Base-by-base conservation (phyloP, 2,797 vertebrate species). In the Cossypha niveicapilla region DNA sequence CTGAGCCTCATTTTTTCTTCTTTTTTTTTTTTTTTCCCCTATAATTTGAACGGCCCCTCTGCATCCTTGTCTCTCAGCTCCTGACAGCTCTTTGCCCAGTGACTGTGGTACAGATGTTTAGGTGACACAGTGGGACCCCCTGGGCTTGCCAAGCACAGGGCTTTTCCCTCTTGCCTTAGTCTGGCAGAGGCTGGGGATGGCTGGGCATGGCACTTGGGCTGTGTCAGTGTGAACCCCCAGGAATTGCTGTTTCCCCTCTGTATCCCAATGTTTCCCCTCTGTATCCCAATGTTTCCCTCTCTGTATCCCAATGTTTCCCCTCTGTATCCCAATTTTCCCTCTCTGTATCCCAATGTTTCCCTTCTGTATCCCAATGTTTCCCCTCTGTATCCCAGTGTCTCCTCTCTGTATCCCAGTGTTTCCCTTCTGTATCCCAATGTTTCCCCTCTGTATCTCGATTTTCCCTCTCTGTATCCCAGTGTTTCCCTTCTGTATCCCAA, bases 261-360 rank as follows among this genome's bases (percentile, higher is more conserved):
- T 19, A 23, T 54, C 78, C 63, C 5, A 1, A 4, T 14, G 22
- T 24, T 3, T 24, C 44, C 35, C 30, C 18, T 6, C 18, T 9
- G 12, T 24, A 19, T n/a, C 74, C 25, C 5, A 1, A 0, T 18
- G 14, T 9, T 18, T 0, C 1, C 28, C 32, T 10, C 16, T 5
- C 14, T 9, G 14, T 19, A 23, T 54, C 78, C 63, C 4, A 1
- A 7, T 14, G 22, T 35, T 35, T 35, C 10, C 42, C 39, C 23
- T 6, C 18, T 9, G 13, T 24, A 19, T n/a, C 78, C 63, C 4
- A 1, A 0, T 16, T 13, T 19, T 7, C 11, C 11, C 39, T 25
- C 23, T 6, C 18, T 10, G 12, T 24, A 13, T n/a, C 78, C 65
- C 5, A 1, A 0, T 18, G 15, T 19, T 7, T 17, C 0, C 35